Percentiles rank a stretch among this genome's conserved stretches.
These are phyloP conservation scores for Galleria mellonella DNA, from an alignment of 1,140 invertebrate genomes.

Conservation along the genomic window DNA sequence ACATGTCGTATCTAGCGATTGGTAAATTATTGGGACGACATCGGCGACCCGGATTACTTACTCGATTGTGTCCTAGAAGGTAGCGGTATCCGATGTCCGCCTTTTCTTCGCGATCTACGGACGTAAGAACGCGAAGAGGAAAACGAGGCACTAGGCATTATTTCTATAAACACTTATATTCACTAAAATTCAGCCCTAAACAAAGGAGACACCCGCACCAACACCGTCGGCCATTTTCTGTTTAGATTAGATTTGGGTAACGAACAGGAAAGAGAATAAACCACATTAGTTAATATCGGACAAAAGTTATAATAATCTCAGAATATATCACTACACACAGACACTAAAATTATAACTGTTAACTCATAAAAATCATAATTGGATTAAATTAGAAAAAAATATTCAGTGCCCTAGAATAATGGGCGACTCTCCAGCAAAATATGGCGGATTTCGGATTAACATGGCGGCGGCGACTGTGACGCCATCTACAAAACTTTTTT, in stretches of 20 bases:
- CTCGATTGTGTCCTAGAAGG: conserved; percentile 84
- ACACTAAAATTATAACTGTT: conserved; percentile 49
- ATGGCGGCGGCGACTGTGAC: conserved; percentile 46
- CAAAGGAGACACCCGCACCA: conserved; percentile 79
- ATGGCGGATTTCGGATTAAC: conserved; percentile 61
- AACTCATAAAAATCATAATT: conserved; percentile 62
- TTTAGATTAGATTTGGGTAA: conserved; percentile 72
- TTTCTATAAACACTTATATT: conserved; percentile 73
- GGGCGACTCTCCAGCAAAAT: conserved; percentile 67
- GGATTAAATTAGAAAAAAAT: conserved; percentile 51
- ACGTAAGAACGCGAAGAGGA: conserved; percentile 90
- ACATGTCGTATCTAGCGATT: conserved; percentile 55
- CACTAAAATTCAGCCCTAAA: conserved; percentile 75
- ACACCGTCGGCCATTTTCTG: conserved; percentile 80
- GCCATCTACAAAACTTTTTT: conserved; percentile 30
- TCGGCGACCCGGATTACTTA: conserved; percentile 68
- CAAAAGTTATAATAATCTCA: conserved; percentile 33
- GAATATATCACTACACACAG: conserved; percentile 56
- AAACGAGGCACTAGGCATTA: conserved; percentile 93
- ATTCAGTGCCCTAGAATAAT: conserved; percentile 56
- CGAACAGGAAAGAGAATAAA: conserved; percentile 59
- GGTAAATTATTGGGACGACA: conserved; percentile 51
- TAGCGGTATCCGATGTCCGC: conserved; percentile 86
- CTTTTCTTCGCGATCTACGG: conserved; percentile 89
- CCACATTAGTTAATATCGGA: conserved; percentile 43